These are phyloP conservation scores for Neoascia interrupta DNA, from an alignment of 2,888 invertebrate genomes.

Conservation along the genomic window DNA sequence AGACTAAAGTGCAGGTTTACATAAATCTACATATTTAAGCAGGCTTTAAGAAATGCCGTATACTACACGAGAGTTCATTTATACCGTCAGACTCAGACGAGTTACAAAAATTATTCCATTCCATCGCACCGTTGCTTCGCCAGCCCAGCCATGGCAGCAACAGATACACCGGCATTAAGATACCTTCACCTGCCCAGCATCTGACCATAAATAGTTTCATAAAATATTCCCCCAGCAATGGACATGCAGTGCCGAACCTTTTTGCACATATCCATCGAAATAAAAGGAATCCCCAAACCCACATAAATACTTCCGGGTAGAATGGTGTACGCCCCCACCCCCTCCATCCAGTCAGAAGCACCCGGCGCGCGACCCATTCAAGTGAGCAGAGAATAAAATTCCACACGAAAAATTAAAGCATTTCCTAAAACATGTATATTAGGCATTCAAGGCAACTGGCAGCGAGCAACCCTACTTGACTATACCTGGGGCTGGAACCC, in stretches of 20 bases:
- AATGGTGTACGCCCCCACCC: not conserved
- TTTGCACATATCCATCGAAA: constrained; percentile 45
- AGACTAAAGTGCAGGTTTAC: no score
- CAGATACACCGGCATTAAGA: constrained; percentile 33
- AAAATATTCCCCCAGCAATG: constrained; percentile 52
- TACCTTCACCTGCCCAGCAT: constrained; percentile 56
- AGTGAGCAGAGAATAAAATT: constrained; percentile 24
- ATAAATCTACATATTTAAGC: no score
- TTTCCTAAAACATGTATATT: constrained; percentile 64
- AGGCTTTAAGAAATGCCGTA: no score
- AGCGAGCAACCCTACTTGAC: not conserved
- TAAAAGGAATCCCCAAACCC: constrained; percentile 57
- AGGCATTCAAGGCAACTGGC: constrained; percentile 49
- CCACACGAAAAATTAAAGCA: constrained; percentile 59
- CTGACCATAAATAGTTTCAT: constrained; percentile 61
- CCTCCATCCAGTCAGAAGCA: not conserved
- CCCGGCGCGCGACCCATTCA: constrained; percentile 25
- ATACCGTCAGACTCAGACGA: no score
- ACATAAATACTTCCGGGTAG: constrained; percentile 51
- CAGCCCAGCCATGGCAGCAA: not conserved
- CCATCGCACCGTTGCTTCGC: constrained; percentile 6
- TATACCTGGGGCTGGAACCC: constrained; percentile 38
- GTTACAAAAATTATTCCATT: constrained; percentile 39
- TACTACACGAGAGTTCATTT: no score
- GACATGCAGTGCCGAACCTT: constrained; percentile 19